Evolutionary conservation across 2,797 vertebrate genomes (phyloP), one percentile per base, ranked within the genome.

Genomic region (Amniataba percoides): DNA sequence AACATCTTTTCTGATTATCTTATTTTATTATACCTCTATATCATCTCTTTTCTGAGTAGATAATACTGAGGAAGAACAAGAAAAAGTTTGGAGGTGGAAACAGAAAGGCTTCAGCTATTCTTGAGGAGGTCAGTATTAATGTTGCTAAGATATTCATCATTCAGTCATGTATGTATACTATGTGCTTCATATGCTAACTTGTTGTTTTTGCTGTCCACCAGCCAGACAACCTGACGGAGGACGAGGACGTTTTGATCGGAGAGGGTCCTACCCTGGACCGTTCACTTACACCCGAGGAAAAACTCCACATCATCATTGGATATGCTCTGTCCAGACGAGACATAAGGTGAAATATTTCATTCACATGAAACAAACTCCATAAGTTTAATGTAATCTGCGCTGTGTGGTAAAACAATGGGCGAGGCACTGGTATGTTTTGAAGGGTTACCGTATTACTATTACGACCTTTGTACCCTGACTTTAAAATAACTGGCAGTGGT

Each of bases 271-370:
- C 95, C 5, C 93, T 97, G 59, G 94, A 97, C 77, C 95, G 94
- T 63, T 95, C 96, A 1, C 95, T 98, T 91, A 94, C 97, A 40
- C 85, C 96, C 51, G 86, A 97, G 88, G 97, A 99, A 78, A 99
- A 99, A 91, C 87, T 98, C n/a, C 96, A 99, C 87, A 94, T 96
- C 61, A 96, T 99, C 19, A 94, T 96, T 39, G 95, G 95, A 83
- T 96, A 95, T 4, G 98, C 93, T 86, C 94, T 99, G 46, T 91
- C 95, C 7, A 95, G 93, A 77, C 95, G 86, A 39, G 86, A 87
- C 81, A 97, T 98, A 78, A 95, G 98, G 98, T 99, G 89, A 81
- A 39, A 21, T 25, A 8, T n/a, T n/a, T n/a, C n/a, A n/a, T 70
- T 45, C 1, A 53, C 10, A 8, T 13, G 21, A 52, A 15, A 39